Evolutionary conservation across 2,888 invertebrate genomes (phyloP).

Genomic region (Clusia tigrina): DNA sequence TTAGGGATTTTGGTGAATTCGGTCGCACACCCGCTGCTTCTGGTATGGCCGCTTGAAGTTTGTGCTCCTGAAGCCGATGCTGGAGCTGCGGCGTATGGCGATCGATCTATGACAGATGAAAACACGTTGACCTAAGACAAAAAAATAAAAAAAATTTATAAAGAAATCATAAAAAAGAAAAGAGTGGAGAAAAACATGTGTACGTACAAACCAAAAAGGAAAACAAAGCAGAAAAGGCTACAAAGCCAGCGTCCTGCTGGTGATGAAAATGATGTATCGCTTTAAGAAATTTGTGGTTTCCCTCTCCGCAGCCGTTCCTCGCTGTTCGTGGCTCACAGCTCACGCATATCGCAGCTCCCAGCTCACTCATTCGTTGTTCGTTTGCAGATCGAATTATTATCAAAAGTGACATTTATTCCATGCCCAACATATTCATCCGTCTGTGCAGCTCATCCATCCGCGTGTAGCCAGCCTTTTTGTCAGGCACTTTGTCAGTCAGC

Average conservation of each 20-base stretch:
- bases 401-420: conserved; percentile 62
- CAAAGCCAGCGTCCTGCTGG: conserved; percentile 48
- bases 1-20: conserved; percentile 42
- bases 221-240: too few species aligned
- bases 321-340: too few species aligned
- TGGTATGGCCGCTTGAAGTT: conserved; percentile 44
- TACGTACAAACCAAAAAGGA: too few species aligned
- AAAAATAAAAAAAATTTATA: too few species aligned
- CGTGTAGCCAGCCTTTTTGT: conserved; percentile 23
- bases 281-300: conserved; percentile 35
- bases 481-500: conserved; percentile 28
- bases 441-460: conserved; percentile 16
- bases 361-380: too few species aligned
- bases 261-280: conserved; percentile 54
- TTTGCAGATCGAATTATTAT: conserved; percentile 53
- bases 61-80: conserved; percentile 38
- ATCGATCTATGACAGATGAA: conserved; percentile 63
- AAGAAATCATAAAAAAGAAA: conserved; percentile 14
- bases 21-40: conserved; percentile 55
- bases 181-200: conserved; percentile 14
- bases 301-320: conserved; percentile 47
- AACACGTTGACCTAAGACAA: conserved; percentile 57
- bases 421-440: conserved; percentile 40
- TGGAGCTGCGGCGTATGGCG: conserved; percentile 49
- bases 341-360: too few species aligned